Percentiles rank a stretch among this genome's conserved stretches.
Evolutionary conservation across 2,113 vertebrate genomes (phyloP).

Genomic region (Perca flavescens): DNA sequence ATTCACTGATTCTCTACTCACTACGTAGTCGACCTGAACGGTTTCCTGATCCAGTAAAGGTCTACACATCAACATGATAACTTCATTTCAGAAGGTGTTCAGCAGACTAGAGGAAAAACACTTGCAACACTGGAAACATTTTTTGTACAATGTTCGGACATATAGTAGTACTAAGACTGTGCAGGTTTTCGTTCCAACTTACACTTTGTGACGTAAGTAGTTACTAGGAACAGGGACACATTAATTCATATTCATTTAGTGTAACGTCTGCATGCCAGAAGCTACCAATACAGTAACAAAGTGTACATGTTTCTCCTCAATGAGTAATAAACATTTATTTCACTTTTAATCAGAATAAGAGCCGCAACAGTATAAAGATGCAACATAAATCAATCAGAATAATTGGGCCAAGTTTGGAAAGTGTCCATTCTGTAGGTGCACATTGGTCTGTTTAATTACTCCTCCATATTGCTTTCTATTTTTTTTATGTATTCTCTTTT

Average conservation of each 20-base stretch:
- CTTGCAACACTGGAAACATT: too few relatives aligned
- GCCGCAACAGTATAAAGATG: background rate
- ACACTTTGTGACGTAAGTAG: background rate
- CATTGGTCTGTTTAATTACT: background rate
- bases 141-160: background rate
- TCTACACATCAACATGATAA: too few relatives aligned
- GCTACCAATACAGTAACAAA: background rate
- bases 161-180: background rate
- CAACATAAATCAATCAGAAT: background rate
- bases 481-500: background rate
- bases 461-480: too few relatives aligned
- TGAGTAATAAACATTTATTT: background rate
- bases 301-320: background rate
- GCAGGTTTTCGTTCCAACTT: background rate
- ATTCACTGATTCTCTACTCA: too few relatives aligned
- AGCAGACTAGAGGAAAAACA: too few relatives aligned
- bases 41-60: too few relatives aligned
- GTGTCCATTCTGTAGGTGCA: background rate
- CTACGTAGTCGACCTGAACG: background rate
- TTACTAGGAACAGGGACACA: background rate
- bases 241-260: background rate
- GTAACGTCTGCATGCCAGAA: background rate
- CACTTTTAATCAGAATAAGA: background rate
- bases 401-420: background rate
- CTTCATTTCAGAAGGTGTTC: too few relatives aligned